Conservation (phyloP, 2,113 vertebrate genomes). For the Elachura formosa region DNA sequence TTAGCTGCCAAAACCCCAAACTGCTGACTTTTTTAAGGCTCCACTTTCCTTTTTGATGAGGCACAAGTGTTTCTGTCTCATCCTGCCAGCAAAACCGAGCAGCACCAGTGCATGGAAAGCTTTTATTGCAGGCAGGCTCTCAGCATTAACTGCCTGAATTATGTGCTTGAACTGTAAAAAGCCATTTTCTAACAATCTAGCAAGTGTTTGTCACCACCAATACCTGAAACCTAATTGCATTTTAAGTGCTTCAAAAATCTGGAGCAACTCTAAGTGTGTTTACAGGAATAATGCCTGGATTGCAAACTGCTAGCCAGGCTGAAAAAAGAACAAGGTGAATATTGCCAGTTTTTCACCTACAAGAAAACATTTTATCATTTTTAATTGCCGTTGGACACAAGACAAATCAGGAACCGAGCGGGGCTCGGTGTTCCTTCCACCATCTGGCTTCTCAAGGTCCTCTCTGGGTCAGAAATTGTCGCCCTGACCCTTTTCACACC, state of each 20-base stretch:
- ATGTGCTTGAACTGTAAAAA: background rate
- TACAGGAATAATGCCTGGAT: background rate
- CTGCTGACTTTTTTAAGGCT: background rate
- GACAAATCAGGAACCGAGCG: background rate
- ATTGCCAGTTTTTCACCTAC: background rate
- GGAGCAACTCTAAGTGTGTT: background rate
- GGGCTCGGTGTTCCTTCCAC: background rate
- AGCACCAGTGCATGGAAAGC: background rate
- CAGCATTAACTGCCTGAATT: background rate
- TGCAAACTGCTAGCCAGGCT: background rate
- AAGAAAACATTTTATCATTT: background rate
- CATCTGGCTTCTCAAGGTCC: background rate
- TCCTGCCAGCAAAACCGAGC: background rate
- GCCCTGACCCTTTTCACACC: background rate
- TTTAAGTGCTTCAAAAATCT: background rate
- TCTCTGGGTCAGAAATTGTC: background rate
- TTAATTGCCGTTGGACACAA: background rate
- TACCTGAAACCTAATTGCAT: slow-evolving; percentile 1
- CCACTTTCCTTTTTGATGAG: background rate
- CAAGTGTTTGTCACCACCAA: background rate
- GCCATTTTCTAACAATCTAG: background rate
- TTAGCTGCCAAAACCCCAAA: background rate
- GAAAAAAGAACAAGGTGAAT: background rate
- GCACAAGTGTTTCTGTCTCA: background rate
- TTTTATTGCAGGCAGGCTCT: background rate